Evolutionary conservation across 1,140 invertebrate genomes (phyloP).

Genomic region (Meteorus sp.): DNA sequence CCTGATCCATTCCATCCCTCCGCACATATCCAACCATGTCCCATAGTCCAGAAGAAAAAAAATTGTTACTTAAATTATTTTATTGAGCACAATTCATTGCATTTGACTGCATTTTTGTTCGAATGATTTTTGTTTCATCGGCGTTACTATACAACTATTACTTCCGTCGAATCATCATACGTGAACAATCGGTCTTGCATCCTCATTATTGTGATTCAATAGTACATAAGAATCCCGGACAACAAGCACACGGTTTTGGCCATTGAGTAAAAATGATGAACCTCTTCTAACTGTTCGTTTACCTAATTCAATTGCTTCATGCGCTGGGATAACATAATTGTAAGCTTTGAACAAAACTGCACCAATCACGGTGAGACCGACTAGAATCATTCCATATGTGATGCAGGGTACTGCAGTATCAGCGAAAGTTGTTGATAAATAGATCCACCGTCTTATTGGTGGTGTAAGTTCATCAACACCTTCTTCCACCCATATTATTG

Average conservation of each 20-base stretch:
- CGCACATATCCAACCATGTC: neutral
- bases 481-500: constrained; percentile 87
- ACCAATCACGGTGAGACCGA: constrained; percentile 67
- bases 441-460: constrained; percentile 74
- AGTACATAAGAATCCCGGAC: constrained; percentile 65
- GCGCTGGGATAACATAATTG: constrained; percentile 72
- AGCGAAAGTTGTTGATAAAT: constrained; percentile 73
- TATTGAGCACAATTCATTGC: constrained; percentile 2
- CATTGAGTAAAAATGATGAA: constrained; percentile 70
- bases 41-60: neutral
- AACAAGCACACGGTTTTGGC: constrained; percentile 67
- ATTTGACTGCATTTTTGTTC: too few relatives aligned
- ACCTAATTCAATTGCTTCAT: constrained; percentile 76
- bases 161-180: neutral
- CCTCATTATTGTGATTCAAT: constrained; percentile 49
- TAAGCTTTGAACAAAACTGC: constrained; percentile 72
- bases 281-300: constrained; percentile 70
- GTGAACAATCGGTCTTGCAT: constrained; percentile 28
- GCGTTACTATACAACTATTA: neutral
- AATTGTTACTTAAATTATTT: too few relatives aligned
- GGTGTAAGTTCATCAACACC: constrained; percentile 80
- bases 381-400: constrained; percentile 71
- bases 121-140: neutral
- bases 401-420: constrained; percentile 69
- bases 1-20: too few relatives aligned